Conservation (phyloP, 2,888 invertebrate genomes). For the Clostera curtula region DNA sequence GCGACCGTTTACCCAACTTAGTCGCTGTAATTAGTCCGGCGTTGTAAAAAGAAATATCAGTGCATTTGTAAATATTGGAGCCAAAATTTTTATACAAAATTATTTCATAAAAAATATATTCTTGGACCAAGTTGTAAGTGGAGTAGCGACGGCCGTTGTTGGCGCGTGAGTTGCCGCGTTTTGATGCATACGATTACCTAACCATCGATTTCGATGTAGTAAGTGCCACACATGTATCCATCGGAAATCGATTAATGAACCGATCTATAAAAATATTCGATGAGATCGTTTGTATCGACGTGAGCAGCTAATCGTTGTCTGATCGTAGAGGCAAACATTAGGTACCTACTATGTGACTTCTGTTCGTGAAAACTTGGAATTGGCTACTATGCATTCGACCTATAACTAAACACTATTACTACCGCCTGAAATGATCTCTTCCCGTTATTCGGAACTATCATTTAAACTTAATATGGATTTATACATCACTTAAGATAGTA, state of each 20-base stretch:
- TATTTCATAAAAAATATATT: constrained; percentile 64
- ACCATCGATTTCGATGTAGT: constrained; percentile 3
- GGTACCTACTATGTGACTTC: constrained; percentile 61
- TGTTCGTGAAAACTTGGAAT: constrained; percentile 12
- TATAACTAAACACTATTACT: too few relatives aligned
- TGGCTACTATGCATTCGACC: too few relatives aligned
- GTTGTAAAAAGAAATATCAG: constrained; percentile 63
- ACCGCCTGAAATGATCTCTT: too few relatives aligned
- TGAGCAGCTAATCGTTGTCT: constrained; percentile 40
- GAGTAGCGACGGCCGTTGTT: constrained; percentile 22
- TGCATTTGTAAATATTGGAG: constrained; percentile 68
- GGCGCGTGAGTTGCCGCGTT: constrained; percentile 1
- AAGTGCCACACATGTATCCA: too few relatives aligned
- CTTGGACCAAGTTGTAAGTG: constrained; percentile 52
- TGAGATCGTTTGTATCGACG: constrained; percentile 10
- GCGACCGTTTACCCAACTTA: constrained; percentile 43
- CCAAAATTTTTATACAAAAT: constrained; percentile 72
- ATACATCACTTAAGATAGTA: too few relatives aligned
- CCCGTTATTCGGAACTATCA: too few relatives aligned
- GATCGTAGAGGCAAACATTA: constrained; percentile 65
- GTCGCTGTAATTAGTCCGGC: constrained; percentile 65
- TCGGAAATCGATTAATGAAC: background rate
- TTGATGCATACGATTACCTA: constrained; percentile 1
- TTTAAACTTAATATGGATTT: too few relatives aligned
- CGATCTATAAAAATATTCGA: constrained; percentile 4